Conservation (phyloP, 1,140 invertebrate genomes). For the Lerema accius region DNA sequence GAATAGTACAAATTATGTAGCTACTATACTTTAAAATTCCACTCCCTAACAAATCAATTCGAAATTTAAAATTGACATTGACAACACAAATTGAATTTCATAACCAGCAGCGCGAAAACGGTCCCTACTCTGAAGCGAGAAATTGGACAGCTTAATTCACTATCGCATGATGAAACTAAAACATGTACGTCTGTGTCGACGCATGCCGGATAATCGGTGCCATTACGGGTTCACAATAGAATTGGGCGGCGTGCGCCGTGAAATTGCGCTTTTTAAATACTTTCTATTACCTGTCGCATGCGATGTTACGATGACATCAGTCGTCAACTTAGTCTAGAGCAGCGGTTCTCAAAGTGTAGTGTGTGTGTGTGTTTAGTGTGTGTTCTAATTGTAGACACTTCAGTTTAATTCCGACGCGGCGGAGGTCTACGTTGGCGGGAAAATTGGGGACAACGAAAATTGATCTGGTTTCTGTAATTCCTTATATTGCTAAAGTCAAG, state of each 20-base stretch:
- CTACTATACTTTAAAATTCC: no score
- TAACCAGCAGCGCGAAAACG: slow-evolving; percentile 4
- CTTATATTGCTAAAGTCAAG: no score
- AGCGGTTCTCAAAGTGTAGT: no score
- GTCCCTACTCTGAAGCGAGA: slow-evolving; percentile 38
- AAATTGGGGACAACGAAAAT: no score
- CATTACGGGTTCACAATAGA: slow-evolving; percentile 71
- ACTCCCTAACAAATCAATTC: background rate
- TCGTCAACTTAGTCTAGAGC: slow-evolving; percentile 2
- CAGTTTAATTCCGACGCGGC: no score
- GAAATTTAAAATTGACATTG: slow-evolving; percentile 1
- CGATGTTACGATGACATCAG: slow-evolving; percentile 18
- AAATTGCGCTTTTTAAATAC: slow-evolving; percentile 76
- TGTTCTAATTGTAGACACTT: no score
- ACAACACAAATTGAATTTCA: slow-evolving; percentile 18
- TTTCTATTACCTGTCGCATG: slow-evolving; percentile 55
- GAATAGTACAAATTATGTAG: no score
- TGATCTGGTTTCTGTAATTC: no score
- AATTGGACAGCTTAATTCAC: slow-evolving; percentile 39
- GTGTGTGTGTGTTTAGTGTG: no score
- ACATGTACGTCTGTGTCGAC: slow-evolving; percentile 42
- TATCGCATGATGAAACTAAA: slow-evolving; percentile 32
- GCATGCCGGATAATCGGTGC: slow-evolving; percentile 57
- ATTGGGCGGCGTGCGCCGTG: slow-evolving; percentile 70
- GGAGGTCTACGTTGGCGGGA: no score